These are phyloP conservation scores for Mycetomoellerius zeteki DNA, from an alignment of 1,140 invertebrate species.

Conservation along the genomic window DNA sequence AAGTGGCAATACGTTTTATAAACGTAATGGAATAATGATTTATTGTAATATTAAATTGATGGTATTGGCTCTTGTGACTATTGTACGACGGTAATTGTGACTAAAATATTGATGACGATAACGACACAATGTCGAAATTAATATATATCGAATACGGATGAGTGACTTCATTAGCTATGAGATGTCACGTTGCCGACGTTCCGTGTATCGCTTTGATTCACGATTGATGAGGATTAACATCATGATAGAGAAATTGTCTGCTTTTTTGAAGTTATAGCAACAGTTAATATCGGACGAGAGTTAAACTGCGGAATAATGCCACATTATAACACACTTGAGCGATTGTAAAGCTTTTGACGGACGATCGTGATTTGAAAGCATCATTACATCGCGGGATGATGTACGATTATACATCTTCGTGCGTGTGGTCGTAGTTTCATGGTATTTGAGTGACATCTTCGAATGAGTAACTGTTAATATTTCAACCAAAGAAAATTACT, in stretches of 20 bases:
- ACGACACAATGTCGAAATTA: constrained; percentile 13
- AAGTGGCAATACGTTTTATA: not conserved
- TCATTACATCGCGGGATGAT: constrained; percentile 43
- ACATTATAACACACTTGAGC: constrained; percentile 10
- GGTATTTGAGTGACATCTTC: constrained; percentile 35
- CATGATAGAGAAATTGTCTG: not conserved
- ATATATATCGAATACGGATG: not conserved
- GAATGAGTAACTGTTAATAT: constrained; percentile 58
- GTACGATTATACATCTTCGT: constrained; percentile 44
- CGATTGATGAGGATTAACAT: constrained; percentile 9
- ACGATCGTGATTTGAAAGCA: constrained; percentile 31
- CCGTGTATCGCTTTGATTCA: not conserved
- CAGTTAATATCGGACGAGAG: not conserved
- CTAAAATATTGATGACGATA: not conserved
- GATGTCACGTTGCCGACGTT: not conserved
- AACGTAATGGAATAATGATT: constrained; percentile 13
- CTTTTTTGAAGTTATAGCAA: not conserved
- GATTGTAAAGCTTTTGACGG: constrained; percentile 35
- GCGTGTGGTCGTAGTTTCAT: not conserved
- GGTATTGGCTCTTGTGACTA: not conserved
- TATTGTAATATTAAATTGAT: not conserved
- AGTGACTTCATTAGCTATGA: constrained; percentile 23
- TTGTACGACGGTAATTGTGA: not conserved
- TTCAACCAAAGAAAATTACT: constrained; percentile 35
- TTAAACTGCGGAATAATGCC: constrained; percentile 29